Conservation (phyloP, 1,140 invertebrate genomes). For the Drosophila nasuta region DNA sequence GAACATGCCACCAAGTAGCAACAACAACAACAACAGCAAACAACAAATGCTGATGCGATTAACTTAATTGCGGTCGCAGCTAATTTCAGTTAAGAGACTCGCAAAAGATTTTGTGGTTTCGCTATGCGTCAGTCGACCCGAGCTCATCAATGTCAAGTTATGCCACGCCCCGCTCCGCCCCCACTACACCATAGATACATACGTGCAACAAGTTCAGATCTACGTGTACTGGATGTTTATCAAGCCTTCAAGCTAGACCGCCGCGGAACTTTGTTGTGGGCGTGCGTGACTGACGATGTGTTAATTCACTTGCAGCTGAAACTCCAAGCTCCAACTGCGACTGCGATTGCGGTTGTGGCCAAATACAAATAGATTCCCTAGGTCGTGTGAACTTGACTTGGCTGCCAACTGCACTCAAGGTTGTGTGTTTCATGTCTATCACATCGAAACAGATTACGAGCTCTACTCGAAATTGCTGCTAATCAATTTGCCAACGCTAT, state of each 20-base stretch:
- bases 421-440: conserved; percentile 1
- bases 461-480: background rate
- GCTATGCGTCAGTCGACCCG: conserved; percentile 28
- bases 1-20: conserved; percentile 33
- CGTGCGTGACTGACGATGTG: conserved; percentile 26
- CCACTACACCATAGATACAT: background rate
- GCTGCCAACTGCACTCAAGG: conserved; percentile 6
- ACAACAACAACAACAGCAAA: conserved; percentile 10
- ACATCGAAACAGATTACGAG: conserved; percentile 5
- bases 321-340: background rate
- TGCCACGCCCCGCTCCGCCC: background rate
- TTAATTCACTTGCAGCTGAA: conserved; percentile 7
- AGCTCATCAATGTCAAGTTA: conserved; percentile 60
- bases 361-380: background rate
- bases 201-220: conserved; percentile 14
- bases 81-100: conserved; percentile 47
- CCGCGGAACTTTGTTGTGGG: conserved; percentile 29
- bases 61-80: conserved; percentile 67
- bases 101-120: conserved; percentile 19
- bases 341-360: background rate
- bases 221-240: conserved; percentile 58
- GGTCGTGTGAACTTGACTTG: conserved; percentile 29
- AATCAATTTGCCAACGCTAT: background rate
- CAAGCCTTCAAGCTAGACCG: conserved; percentile 5
- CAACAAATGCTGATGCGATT: conserved; percentile 46